Evolutionary conservation across 1,140 invertebrate genomes (phyloP), one percentile per base, ranked within the genome.

Genomic region (Melipona quadrifasciata): DNA sequence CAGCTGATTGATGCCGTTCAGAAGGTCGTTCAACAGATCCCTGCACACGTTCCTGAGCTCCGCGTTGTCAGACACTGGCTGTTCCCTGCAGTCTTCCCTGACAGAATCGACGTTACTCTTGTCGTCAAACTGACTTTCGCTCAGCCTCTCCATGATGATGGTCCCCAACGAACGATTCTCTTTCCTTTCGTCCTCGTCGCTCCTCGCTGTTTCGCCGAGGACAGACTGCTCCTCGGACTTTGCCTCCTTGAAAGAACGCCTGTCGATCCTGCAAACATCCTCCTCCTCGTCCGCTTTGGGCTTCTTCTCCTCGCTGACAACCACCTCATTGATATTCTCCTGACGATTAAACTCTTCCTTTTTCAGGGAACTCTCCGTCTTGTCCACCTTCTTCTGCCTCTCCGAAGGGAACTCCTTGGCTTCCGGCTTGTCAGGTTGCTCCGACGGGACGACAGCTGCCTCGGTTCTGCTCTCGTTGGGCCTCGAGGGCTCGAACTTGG

Each of bases 71-170:
- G 72, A 67, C 16, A 34, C 34, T 0, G 51, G 27, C n/a, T n/a
- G n/a, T 0, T 86, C 76, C 1, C 31, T 65, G 5, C 64, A n/a
- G 39, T 80, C 65, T 16, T 89, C 86, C 57, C 61, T 87, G 51
- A 11, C 61, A 57, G 80, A 67, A 2, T 87, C 88, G 0, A 57
- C 53, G 27, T 68, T 84, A 0, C 21, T 51, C 16, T 81, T 84
- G 5, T 84, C 88, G 8, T 86, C 85, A 1, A 70, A 21, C 11
- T 89, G 87, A 34, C 87, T 88, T 31, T 93, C 93, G 39, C 79
- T 90, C 39, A 93, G 64, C 58, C 93, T 88, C 12, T 93, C 92
- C 85, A 93, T 89, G 24, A 93, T 93, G 12, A 94, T 92, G 24
- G 87, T 88, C 0, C 92, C 91, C 2, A 93, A 67, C 0, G 91